Evolutionary conservation across 2,797 vertebrate species (phyloP).

Genomic region (Manis crassicaudata): DNA sequence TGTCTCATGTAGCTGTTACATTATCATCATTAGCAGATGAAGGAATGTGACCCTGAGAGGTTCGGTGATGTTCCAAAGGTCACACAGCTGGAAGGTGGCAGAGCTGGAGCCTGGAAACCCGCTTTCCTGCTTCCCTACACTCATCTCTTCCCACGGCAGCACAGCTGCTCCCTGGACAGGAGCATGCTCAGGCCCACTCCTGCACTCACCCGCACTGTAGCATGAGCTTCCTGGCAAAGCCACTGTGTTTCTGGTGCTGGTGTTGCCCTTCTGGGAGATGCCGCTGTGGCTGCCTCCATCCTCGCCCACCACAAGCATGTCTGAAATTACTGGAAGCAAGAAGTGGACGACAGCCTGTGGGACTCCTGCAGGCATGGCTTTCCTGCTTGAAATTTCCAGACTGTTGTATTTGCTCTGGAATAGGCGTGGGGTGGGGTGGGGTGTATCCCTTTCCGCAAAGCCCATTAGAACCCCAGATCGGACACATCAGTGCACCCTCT

Average conservation of each 20-base stretch:
- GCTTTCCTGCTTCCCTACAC: neutral
- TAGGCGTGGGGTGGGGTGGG: neutral
- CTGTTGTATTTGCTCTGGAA: neutral
- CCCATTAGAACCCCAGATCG: neutral
- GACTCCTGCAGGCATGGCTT: neutral
- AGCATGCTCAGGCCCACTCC: neutral
- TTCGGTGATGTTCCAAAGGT: neutral
- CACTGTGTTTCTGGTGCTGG: neutral
- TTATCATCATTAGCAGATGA: neutral
- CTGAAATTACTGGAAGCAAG: slow-evolving; percentile 65
- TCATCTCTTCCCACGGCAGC: neutral
- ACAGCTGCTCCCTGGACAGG: neutral
- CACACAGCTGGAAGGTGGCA: neutral
- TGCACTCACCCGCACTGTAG: slow-evolving; percentile 26
- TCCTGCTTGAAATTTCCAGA: neutral
- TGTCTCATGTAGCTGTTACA: neutral
- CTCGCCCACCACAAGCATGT: slow-evolving; percentile 44
- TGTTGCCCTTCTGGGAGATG: neutral
- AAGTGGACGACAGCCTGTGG: slow-evolving; percentile 56
- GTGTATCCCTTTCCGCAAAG: neutral
- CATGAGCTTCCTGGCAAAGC: slow-evolving; percentile 23
- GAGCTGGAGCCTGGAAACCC: neutral
- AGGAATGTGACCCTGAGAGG: neutral
- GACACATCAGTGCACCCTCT: neutral
- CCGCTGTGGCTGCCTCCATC: neutral